A percentile compares a stretch with the other conserved stretches of the same genome.
Conservation (phyloP, 2,888 invertebrate genomes). For the Thereva unica region DNA sequence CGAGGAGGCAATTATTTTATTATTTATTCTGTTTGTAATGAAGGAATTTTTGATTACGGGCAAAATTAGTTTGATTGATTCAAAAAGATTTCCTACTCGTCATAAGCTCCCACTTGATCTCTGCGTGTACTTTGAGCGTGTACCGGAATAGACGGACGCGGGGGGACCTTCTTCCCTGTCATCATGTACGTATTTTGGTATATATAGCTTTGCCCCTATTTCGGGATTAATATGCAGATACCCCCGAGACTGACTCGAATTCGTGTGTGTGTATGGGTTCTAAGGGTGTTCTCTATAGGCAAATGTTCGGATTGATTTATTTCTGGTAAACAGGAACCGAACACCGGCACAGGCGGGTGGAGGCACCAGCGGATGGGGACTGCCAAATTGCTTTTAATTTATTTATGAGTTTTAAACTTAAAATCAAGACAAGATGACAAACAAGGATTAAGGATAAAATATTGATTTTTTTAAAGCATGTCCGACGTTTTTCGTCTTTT, state of each 20-base stretch:
- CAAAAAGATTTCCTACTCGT: constrained; percentile 42
- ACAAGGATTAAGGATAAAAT: constrained; percentile 22
- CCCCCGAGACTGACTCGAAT: constrained; percentile 18
- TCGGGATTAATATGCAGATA: constrained; percentile 40
- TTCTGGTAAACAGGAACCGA: constrained; percentile 36
- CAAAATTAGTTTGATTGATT: constrained; percentile 44
- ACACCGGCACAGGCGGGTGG: background rate
- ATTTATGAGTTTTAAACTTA: constrained; percentile 37
- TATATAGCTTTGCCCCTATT: constrained; percentile 37
- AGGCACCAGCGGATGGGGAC: constrained; percentile 8
- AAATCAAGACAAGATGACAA: constrained; percentile 34
- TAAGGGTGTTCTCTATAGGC: constrained; percentile 30
- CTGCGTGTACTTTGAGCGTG: constrained; percentile 8
- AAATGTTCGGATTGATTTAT: constrained; percentile 40
- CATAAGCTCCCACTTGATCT: constrained; percentile 41
- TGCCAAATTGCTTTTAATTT: constrained; percentile 36
- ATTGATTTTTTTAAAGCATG: constrained; percentile 13
- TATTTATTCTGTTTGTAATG: constrained; percentile 45
- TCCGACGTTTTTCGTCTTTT: background rate
- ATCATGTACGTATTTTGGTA: constrained; percentile 14
- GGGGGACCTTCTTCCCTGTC: constrained; percentile 3
- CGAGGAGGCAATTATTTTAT: constrained; percentile 43
- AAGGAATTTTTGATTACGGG: constrained; percentile 44
- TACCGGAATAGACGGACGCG: background rate
- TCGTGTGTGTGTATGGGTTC: constrained; percentile 1